Conservation (phyloP, 2,888 invertebrate species). For the Erebia ligea region DNA sequence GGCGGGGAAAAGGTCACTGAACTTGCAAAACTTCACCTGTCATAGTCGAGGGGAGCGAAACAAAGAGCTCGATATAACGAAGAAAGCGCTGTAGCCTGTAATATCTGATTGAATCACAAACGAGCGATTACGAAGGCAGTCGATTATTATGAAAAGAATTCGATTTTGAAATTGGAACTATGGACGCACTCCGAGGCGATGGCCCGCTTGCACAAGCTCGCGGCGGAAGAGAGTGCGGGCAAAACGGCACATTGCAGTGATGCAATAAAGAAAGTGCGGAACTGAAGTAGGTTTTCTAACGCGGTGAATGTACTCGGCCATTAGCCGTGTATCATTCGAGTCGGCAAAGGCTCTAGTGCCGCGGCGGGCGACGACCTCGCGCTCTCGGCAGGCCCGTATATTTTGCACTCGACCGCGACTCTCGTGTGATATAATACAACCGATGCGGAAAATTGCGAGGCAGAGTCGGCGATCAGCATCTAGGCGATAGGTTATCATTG, state of each 20-base stretch:
- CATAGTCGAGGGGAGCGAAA: conserved; percentile 63
- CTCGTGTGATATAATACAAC: conserved; percentile 55
- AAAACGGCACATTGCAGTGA: conserved; percentile 74
- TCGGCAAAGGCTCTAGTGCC: conserved; percentile 51
- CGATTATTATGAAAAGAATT: conserved; percentile 49
- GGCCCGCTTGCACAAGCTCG: conserved; percentile 69
- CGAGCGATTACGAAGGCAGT: conserved; percentile 43
- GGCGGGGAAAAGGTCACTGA: conserved; percentile 69
- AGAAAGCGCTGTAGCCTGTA: conserved; percentile 70
- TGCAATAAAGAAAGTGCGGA: conserved; percentile 83
- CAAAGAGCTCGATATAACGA: conserved; percentile 63
- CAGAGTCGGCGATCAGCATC: conserved; percentile 50
- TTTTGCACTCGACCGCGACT: conserved; percentile 64
- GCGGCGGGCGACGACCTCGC: conserved; percentile 54
- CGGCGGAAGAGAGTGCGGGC: conserved; percentile 77
- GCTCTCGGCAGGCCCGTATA: conserved; percentile 55
- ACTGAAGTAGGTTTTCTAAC: conserved; percentile 80
- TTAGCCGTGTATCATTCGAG: conserved; percentile 75
- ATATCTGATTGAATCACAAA: conserved; percentile 49
- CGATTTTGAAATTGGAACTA: conserved; percentile 57
- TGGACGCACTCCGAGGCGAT: conserved; percentile 55
- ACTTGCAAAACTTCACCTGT: conserved; percentile 80
- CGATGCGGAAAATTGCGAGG: conserved; percentile 57
- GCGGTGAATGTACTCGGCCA: conserved; percentile 80
- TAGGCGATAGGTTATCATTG: conserved; percentile 48